Percentiles rank a stretch among this genome's conserved stretches.
Conservation (phyloP, 2,888 invertebrate genomes). For the Blera fallax region DNA sequence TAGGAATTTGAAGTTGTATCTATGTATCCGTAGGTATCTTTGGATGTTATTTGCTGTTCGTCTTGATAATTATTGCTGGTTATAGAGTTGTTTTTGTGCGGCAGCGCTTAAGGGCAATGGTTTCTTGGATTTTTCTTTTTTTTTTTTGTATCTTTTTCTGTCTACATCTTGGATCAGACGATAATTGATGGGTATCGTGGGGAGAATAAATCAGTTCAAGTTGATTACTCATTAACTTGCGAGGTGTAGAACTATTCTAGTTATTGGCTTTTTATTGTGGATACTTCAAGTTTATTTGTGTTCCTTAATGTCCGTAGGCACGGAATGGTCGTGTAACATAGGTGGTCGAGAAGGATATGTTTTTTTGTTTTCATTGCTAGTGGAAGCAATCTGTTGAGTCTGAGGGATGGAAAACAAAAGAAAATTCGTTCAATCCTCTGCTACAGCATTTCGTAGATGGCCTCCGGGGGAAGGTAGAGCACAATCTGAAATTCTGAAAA, state of each 20-base stretch:
- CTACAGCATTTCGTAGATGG: too few relatives aligned
- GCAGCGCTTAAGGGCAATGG: background rate
- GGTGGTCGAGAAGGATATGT: slow-evolving; percentile 4
- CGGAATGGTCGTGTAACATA: slow-evolving; percentile 9
- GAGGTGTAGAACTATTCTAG: slow-evolving; percentile 7
- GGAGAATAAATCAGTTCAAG: slow-evolving; percentile 46
- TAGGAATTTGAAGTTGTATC: slow-evolving; percentile 4
- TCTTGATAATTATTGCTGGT: background rate
- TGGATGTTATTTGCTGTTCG: background rate
- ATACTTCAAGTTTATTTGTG: background rate
- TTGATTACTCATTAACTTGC: slow-evolving; percentile 38
- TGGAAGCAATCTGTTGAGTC: background rate
- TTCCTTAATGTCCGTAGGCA: slow-evolving; percentile 16
- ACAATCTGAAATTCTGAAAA: too few relatives aligned
- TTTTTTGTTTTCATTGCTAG: background rate
- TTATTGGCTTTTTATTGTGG: slow-evolving; percentile 35
- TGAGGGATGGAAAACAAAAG: background rate
- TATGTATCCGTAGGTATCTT: background rate
- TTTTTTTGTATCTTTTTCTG: background rate
- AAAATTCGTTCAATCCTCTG: background rate
- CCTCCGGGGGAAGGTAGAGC: too few relatives aligned
- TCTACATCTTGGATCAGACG: background rate
- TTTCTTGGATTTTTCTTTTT: background rate
- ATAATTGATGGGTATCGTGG: slow-evolving; percentile 39
- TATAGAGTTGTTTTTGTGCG: background rate